Conservation (phyloP, 1,140 invertebrate genomes). For the Branchinecta lindahli region DNA sequence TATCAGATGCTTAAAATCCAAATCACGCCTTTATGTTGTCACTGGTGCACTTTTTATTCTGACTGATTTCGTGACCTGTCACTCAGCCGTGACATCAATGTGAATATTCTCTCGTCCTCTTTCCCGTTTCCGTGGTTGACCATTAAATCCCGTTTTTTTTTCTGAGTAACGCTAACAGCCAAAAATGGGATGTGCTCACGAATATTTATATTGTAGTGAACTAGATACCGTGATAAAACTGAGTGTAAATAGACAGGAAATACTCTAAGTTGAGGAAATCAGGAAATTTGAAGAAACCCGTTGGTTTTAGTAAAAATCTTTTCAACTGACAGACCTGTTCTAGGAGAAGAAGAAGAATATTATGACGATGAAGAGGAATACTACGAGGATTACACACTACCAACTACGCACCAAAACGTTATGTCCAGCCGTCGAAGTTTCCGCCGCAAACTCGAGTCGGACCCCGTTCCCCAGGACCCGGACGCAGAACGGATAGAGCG, state of each 20-base stretch:
- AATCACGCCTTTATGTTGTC: no score
- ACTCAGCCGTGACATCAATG: no score
- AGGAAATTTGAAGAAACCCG: slow-evolving; percentile 23
- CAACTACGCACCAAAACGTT: slow-evolving; percentile 29
- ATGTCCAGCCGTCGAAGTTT: slow-evolving; percentile 30
- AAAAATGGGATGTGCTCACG: no score
- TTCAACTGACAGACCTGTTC: not conserved
- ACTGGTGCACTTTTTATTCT: no score
- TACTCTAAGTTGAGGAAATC: not conserved
- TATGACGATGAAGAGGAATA: slow-evolving; percentile 27
- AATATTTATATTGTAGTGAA: no score
- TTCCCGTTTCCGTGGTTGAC: no score
- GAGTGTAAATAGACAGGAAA: not conserved
- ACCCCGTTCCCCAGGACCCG: slow-evolving; percentile 26
- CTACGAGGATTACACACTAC: slow-evolving; percentile 30
- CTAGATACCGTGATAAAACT: not conserved
- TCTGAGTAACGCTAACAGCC: no score
- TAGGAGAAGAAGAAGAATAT: not conserved
- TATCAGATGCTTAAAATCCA: no score
- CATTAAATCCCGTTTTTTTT: no score
- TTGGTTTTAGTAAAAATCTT: slow-evolving; percentile 13
- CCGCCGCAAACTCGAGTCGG: slow-evolving; percentile 27
- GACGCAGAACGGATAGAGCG: slow-evolving; percentile 28
- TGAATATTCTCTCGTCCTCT: no score
- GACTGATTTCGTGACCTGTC: no score